Evolutionary conservation across 2,888 invertebrate genomes (phyloP).

Genomic region (Nesidiocoris tenuis): DNA sequence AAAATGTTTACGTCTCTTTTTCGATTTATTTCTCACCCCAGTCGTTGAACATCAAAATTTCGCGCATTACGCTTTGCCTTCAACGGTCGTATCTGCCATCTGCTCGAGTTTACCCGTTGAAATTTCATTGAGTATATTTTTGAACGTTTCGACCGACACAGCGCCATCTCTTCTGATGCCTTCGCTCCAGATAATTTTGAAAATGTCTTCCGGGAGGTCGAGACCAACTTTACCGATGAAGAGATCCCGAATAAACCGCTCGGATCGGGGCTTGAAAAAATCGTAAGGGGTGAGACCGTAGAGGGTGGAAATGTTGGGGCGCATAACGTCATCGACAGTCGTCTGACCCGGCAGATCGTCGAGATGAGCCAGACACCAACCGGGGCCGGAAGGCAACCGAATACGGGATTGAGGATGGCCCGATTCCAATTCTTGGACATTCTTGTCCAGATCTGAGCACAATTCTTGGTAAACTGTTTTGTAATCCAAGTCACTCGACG

Average conservation of each 20-base stretch:
- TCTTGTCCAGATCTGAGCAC: slow-evolving; percentile 20
- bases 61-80: neutral
- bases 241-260: slow-evolving; percentile 43
- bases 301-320: slow-evolving; percentile 56
- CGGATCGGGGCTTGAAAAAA: slow-evolving; percentile 37
- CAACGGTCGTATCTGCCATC: slow-evolving; percentile 26
- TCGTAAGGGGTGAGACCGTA: slow-evolving; percentile 52
- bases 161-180: slow-evolving; percentile 40
- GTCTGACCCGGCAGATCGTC: slow-evolving; percentile 40
- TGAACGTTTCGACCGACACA: slow-evolving; percentile 44
- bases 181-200: slow-evolving; percentile 45
- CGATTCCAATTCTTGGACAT: neutral
- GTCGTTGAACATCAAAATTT: too few relatives aligned
- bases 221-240: slow-evolving; percentile 43
- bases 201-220: slow-evolving; percentile 43
- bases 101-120: slow-evolving; percentile 41
- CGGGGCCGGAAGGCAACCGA: slow-evolving; percentile 28
- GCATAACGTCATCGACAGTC: slow-evolving; percentile 54
- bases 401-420: slow-evolving; percentile 8
- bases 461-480: slow-evolving; percentile 15
- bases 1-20: too few relatives aligned
- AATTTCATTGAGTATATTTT: slow-evolving; percentile 46
- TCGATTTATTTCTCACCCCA: too few relatives aligned
- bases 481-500: neutral
- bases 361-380: slow-evolving; percentile 37